These are phyloP conservation scores for Panzeria rudis DNA, from an alignment of 2,888 invertebrate species.

Conservation along the genomic window DNA sequence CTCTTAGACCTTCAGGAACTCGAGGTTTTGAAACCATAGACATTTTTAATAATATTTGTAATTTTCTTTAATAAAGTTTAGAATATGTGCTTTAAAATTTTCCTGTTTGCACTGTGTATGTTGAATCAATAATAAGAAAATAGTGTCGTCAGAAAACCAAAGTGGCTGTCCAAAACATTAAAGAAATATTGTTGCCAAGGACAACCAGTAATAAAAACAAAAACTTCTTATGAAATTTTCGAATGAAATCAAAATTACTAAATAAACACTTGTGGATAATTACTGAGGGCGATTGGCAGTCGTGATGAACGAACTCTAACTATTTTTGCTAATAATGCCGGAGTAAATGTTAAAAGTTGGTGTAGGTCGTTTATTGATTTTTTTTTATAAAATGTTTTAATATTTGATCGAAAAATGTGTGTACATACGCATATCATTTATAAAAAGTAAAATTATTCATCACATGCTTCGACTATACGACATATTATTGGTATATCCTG, in stretches of 20 bases:
- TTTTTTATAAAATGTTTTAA: not conserved
- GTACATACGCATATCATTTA: not conserved
- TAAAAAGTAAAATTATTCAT: constrained; percentile 58
- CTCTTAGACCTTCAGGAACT: constrained; percentile 88
- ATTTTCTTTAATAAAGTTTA: constrained; percentile 45
- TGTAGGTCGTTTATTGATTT: not conserved
- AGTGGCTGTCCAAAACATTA: constrained; percentile 54
- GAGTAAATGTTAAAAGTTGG: not conserved
- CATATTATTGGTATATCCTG: constrained; percentile 82
- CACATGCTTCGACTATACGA: constrained; percentile 78
- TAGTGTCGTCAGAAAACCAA: constrained; percentile 63
- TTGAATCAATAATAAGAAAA: constrained; percentile 78
- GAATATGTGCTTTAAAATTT: not conserved
- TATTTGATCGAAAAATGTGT: not conserved
- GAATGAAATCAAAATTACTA: too few species aligned
- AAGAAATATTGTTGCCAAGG: constrained; percentile 74
- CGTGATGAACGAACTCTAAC: not conserved
- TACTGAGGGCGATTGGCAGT: too few species aligned
- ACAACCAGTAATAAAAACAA: constrained; percentile 75
- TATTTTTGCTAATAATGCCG: too few species aligned
- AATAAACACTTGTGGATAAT: too few species aligned
- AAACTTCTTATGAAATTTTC: too few species aligned
- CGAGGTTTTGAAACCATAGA: constrained; percentile 77
- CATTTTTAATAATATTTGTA: constrained; percentile 75
- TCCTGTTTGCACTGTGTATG: constrained; percentile 61